Evolutionary conservation across 2,888 invertebrate genomes (phyloP), one percentile per base, ranked within the genome.

Genomic region (Anaspis maculata): DNA sequence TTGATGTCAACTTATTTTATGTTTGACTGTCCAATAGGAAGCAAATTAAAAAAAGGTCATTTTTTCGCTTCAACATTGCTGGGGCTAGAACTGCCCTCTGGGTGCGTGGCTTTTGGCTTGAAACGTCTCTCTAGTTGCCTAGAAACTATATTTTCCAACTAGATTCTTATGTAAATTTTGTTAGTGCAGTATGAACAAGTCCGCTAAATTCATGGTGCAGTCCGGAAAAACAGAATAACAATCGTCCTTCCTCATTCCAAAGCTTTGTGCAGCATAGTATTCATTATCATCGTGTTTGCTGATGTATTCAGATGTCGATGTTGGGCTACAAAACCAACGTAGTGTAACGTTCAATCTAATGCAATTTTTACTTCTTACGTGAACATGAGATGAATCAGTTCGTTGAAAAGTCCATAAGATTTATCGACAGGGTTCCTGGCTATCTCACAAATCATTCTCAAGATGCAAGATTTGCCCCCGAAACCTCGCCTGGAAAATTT

Each of bases 391-490:
- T 79, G 76, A 19, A 83, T 62, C 39, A 83, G 58, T 56, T 77
- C 77, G 14, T 82, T 76, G 32, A 82, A 51, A 24, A 83, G 62
- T 9, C 82, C 82, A 55, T 77, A 76, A 50, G 72, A 70, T 38
- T 69, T 60, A 15, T 52, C 50, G 39, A 76, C 63, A 32, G 73
- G 73, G 11, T 64, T 59, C 26, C 67, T 68, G 30, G 76, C 71
- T 35, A 74, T 72, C 59, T 87, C 84, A 57, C 87, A 87, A 57
- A 87, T 82, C 45, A 79, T 74, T 48, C 82, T 73, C 42, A 86
- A 65, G 47, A 87, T 60, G 62, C 87, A 87, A 22, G 75, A 74
- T 44, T 77, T 73, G 3, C 82, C 83, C 32, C 74, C 69, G 46
- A 77, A 69, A 9, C 77, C 74, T 52, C 79, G 81, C 39, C 12